Evolutionary conservation across 2,113 vertebrate species (phyloP), one percentile per base, ranked within the genome.

Genomic region (Antigone vipio): DNA sequence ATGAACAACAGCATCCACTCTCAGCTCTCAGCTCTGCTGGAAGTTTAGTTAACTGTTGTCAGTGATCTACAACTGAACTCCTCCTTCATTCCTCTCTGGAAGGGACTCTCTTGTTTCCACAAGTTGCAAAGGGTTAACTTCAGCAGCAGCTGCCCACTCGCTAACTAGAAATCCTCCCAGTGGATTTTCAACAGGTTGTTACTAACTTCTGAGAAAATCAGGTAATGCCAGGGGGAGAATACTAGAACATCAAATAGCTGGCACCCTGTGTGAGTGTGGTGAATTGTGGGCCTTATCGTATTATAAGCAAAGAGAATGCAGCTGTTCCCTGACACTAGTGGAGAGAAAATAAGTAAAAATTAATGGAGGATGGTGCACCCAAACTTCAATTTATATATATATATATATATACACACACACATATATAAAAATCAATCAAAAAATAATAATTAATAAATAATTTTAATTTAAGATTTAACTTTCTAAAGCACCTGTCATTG

Each of bases 371-470:
- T 1, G 4, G 5, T 69, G 34, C 17, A 47, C 20, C 4, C 8
- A 58, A 45, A 80, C 12, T 32, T 44, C 4, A 23, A 17, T 34
- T 29, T 73, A 50, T n/a, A 17, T 5, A 27, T 4, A 32, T 1
- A 40, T 1, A 56, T 2, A 29, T 1, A 44, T 7, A 49, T 2
- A 34, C 2, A 44, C 12, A 64, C 26, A 63, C 4, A 67, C 3
- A 74, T 38, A 42, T 10, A 32, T 18, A 20, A 18, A 30, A 38
- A 30, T 40, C 22, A 34, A 9, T 87, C 8, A 72, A 35, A 9
- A 9, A 64, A 49, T 78, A 66, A 34, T 49, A 35, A 66, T 8
- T 5, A 75, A 63, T 26, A 76, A 64, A 81, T 38, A n/a, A 56
- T 47, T 74, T 68, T 49, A 76, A 71, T 42, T 45, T 35, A 53